Conservation (phyloP, 2,888 invertebrate genomes). For the Drosophila rubida region DNA sequence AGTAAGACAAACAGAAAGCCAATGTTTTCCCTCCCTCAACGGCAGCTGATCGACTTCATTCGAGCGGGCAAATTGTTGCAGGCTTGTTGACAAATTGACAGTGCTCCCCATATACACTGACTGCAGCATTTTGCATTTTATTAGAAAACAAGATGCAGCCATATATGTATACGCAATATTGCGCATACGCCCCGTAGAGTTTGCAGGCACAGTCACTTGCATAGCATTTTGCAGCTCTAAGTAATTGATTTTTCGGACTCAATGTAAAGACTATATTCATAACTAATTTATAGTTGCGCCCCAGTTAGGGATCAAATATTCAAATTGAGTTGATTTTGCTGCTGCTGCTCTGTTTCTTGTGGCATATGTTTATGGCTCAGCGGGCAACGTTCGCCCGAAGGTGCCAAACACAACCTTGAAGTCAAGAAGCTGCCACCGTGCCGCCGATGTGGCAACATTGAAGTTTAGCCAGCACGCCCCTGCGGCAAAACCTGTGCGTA, state of each 20-base stretch:
- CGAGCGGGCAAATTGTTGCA: not conserved
- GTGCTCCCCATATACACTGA: not conserved
- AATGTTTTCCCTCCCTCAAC: not conserved
- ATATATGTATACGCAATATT: conserved; percentile 40
- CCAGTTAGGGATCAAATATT: conserved; percentile 11
- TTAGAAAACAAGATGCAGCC: conserved; percentile 43
- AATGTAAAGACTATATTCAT: not conserved
- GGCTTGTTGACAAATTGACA: not conserved
- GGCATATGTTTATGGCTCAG: conserved; percentile 9
- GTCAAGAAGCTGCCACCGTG: conserved; percentile 26
- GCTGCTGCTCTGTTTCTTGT: not conserved
- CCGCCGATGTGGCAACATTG: conserved; percentile 4
- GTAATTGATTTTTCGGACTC: conserved; percentile 12
- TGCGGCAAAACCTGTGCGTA: conserved; percentile 44
- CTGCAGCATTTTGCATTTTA: conserved; percentile 28
- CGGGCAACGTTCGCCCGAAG: conserved; percentile 9
- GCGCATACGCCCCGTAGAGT: conserved; percentile 39
- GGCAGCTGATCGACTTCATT: not conserved
- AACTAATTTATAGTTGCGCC: not conserved
- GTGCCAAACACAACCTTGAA: conserved; percentile 20
- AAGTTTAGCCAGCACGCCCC: not conserved
- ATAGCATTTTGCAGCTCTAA: conserved; percentile 15
- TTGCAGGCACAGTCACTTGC: not conserved
- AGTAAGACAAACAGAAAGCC: not conserved
- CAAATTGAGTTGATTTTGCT: not conserved